Conservation (phyloP, 53 echinoderm and acorn worm genomes). For the Apostichopus leukothele region DNA sequence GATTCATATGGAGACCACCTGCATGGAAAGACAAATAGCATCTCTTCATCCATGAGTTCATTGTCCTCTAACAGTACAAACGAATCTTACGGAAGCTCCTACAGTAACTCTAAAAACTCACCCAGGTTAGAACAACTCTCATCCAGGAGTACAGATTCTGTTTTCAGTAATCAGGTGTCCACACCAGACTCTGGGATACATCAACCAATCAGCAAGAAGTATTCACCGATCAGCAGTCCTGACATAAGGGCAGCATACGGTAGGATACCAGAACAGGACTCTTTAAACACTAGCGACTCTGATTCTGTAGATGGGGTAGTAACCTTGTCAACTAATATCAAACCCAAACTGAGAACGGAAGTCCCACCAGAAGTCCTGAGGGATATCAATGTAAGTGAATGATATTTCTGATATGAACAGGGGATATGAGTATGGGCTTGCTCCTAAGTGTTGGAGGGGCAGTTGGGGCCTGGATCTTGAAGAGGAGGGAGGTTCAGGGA, state of each 20-base stretch:
- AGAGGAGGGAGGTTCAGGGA: too few species aligned
- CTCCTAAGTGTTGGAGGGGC: too few species aligned
- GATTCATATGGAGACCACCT: neutral
- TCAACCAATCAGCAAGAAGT: conserved; percentile 1
- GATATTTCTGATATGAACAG: neutral
- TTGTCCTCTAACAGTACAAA: conserved; percentile 28
- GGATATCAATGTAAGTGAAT: conserved; percentile 44
- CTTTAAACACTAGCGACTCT: conserved; percentile 18
- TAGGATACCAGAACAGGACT: conserved; percentile 24
- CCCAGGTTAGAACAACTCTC: neutral
- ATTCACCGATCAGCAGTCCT: neutral
- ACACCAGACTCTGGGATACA: neutral
- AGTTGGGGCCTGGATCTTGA: too few species aligned
- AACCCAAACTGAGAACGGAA: conserved; percentile 47
- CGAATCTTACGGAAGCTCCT: conserved; percentile 21
- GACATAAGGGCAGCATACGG: neutral
- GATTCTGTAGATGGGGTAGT: neutral
- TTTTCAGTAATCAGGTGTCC: neutral
- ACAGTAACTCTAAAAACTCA: conserved; percentile 2
- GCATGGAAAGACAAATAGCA: neutral
- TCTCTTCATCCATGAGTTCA: conserved; percentile 37
- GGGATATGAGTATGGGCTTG: too few species aligned
- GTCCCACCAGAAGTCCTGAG: conserved; percentile 48
- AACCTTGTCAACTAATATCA: neutral
- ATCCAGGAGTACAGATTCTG: neutral